Evolutionary conservation across 2,888 invertebrate genomes (phyloP), one percentile per base, ranked within the genome.

Genomic region (Caenorhabditis auriculariae): DNA sequence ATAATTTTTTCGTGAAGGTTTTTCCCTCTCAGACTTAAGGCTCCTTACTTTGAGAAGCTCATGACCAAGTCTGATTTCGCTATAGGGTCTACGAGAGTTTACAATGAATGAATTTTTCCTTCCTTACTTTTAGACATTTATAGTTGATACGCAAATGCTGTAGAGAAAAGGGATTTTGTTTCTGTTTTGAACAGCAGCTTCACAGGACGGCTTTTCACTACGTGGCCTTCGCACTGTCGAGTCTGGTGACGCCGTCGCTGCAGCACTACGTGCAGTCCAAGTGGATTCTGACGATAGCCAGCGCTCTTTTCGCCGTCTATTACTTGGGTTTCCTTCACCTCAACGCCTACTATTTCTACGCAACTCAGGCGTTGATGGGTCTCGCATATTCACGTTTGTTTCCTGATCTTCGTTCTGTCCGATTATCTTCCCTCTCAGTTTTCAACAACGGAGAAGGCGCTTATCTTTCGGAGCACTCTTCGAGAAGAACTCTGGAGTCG

Each of bases 401-500:
- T 5, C 24, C 17, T 9, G 21, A 21, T 12, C 1, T 38, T 26
- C 15, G 21, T 23, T 26, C 19, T 1, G 24, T 0, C 19, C n/a
- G n/a, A n/a, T n/a, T n/a, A n/a, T n/a, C n/a, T n/a, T n/a, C n/a
- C n/a, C n/a, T n/a, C n/a, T n/a, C 35, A 67, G 67, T 67, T 39
- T 68, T 65, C 51, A 68, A 68, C 62, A 65, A 65, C 44, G 68
- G 68, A 35, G 68, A 68, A 32, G 68, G 68, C 12, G 61, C 61
- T 21, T 68, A 68, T 39, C 44, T 68, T 1, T 68, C 68, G 1
- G 68, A 68, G 50, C 68, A 68, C 47, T 68, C 68, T 7, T 65
- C 64, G 27, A 47, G 68, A 7, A 32, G 68, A 38, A 68, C 68
- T n/a, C 64, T 68, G 44, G 64, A 65, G 42, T 68, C 68, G 15